These are phyloP conservation scores for Leucopsar rothschildi DNA, from an alignment of 2,113 vertebrate species.

Conservation along the genomic window DNA sequence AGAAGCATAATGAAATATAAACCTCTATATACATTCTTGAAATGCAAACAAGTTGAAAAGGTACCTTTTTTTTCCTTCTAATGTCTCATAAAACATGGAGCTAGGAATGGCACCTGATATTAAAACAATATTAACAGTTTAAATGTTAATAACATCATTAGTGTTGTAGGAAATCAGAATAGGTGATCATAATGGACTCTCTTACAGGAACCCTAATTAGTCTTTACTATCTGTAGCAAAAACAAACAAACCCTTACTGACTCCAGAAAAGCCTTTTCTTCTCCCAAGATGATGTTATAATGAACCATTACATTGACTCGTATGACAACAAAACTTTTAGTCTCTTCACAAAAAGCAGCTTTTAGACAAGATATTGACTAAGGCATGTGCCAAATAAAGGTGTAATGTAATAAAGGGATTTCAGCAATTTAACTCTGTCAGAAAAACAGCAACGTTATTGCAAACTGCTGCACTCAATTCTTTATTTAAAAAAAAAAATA, in stretches of 20 bases:
- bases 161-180: not conserved
- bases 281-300: not conserved
- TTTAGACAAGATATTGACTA: not conserved
- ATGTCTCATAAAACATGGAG: not conserved
- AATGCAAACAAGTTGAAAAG: not conserved
- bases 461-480: not conserved
- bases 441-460: not conserved
- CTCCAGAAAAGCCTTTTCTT: slow-evolving; percentile 5
- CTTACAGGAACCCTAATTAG: slow-evolving; percentile 40
- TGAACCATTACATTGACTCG: not conserved
- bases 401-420: not conserved
- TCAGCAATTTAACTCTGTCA: not conserved
- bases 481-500: not conserved
- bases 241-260: not conserved
- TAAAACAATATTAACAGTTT: not conserved
- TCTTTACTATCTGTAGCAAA: not conserved
- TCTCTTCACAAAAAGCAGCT: not conserved
- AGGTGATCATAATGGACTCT: not conserved
- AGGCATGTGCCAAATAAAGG: not conserved
- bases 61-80: not conserved
- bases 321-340: not conserved
- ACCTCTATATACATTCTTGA: not conserved
- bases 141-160: slow-evolving; percentile 8
- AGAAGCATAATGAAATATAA: not conserved
- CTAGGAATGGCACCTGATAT: not conserved